phyloP scores from a whole-genome alignment of 2,888 invertebrate genomes.

The Agrypnus murinus region DNA sequence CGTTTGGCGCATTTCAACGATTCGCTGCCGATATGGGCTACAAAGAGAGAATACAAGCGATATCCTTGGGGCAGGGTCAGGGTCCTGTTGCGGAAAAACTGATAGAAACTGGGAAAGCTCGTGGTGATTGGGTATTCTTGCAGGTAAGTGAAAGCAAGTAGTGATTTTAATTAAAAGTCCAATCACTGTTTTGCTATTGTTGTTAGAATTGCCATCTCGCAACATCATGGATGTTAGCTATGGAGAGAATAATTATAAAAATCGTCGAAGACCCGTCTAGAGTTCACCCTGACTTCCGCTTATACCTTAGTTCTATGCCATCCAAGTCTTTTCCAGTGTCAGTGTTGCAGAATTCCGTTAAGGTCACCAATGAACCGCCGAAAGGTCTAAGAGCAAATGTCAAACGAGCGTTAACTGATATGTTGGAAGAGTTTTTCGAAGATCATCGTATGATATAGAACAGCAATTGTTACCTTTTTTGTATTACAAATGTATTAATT shows the following conservation, averaged over 20 bases:
- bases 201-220: conserved; percentile 94
- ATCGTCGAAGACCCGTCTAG: conserved; percentile 79
- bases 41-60: conserved; percentile 81
- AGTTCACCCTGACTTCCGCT: conserved; percentile 83
- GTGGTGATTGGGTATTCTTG: conserved; percentile 92
- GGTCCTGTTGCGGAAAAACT: conserved; percentile 90
- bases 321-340: conserved; percentile 90
- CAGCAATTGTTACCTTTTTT: too few species aligned
- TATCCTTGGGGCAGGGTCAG: conserved; percentile 94
- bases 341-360: conserved; percentile 93
- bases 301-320: conserved; percentile 94
- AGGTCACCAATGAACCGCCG: conserved; percentile 96
- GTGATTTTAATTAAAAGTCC: too few species aligned
- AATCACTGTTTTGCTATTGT: too few species aligned
- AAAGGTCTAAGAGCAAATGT: conserved; percentile 93
- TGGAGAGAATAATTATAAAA: conserved; percentile 86
- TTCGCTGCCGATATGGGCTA: conserved; percentile 86
- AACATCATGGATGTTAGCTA: conserved; percentile 91
- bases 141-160: conserved; percentile 80
- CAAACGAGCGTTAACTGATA: conserved; percentile 85
- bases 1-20: conserved; percentile 86
- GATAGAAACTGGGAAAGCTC: conserved; percentile 80
- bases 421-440: conserved; percentile 87
- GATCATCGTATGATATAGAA: conserved; percentile 80
- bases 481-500: too few species aligned